phyloP scores from a whole-genome alignment of 2,113 vertebrate genomes.

The Dipodomys merriami region DNA sequence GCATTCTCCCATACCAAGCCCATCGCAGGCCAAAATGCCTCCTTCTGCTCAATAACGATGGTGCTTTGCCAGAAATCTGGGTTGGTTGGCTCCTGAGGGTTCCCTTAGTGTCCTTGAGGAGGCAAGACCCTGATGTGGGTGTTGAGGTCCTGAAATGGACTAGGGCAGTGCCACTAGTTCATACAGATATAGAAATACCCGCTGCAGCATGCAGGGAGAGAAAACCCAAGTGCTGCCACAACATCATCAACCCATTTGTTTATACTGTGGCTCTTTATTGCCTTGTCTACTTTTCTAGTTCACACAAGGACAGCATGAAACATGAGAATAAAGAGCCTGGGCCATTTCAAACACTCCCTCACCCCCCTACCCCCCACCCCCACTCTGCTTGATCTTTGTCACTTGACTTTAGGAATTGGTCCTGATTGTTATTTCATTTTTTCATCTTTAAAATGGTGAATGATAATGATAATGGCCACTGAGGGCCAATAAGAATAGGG shows the following conservation, averaged over 20 bases:
- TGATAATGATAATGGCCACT: not conserved
- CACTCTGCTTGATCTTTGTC: not conserved
- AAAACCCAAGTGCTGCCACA: not conserved
- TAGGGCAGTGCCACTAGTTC: not conserved
- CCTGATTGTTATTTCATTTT: not conserved
- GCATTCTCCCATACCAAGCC: not conserved
- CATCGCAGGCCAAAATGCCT: not conserved
- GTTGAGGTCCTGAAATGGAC: not conserved
- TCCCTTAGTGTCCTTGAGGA: fast-evolving
- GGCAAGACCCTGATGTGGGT: not conserved
- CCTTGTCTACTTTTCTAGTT: not conserved
- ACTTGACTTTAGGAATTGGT: not conserved
- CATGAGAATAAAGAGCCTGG: fast-evolving
- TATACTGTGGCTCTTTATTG: not conserved
- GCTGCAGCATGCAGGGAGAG: not conserved
- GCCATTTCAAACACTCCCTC: too few species aligned
- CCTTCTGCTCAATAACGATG: not conserved
- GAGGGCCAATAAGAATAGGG: not conserved
- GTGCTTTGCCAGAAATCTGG: not conserved
- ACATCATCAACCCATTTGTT: not conserved
- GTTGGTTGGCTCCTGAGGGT: not conserved
- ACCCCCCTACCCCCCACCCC: too few species aligned
- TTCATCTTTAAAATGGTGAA: not conserved
- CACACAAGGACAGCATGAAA: fast-evolving
- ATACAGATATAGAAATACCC: not conserved